Percentiles rank a stretch among this genome's conserved stretches.
phyloP scores from a whole-genome alignment of 2,888 invertebrate species.

The Apamea sordens region DNA sequence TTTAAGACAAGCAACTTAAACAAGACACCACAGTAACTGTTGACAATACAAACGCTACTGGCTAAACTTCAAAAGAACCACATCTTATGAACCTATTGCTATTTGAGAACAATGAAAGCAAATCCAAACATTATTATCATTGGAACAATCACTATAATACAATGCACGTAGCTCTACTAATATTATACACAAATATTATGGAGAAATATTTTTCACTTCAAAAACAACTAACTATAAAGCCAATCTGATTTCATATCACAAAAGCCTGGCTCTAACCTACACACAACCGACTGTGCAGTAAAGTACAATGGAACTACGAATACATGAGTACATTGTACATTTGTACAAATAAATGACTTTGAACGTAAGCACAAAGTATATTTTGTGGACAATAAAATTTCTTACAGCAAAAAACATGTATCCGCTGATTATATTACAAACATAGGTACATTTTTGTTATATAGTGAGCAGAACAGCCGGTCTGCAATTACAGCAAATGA shows the following conservation, averaged over 20 bases:
- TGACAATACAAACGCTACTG: conserved; percentile 41
- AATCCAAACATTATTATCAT: conserved; percentile 62
- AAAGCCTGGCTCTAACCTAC: conserved; percentile 23
- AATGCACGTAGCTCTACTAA: conserved; percentile 42
- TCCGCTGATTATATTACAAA: conserved; percentile 57
- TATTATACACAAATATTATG: conserved; percentile 47
- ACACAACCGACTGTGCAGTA: conserved; percentile 54
- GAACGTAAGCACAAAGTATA: conserved; percentile 34
- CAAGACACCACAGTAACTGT: conserved; percentile 36
- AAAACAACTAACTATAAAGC: conserved; percentile 37
- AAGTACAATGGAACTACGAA: conserved; percentile 52
- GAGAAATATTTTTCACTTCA: conserved; percentile 45
- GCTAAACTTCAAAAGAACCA: conserved; percentile 53
- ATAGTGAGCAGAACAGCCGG: conserved; percentile 28
- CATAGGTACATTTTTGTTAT: conserved; percentile 21
- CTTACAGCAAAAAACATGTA: conserved; percentile 59
- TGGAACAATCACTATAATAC: conserved; percentile 57
- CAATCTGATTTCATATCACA: conserved; percentile 29
- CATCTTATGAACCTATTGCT: conserved; percentile 40
- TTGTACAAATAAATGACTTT: conserved; percentile 65
- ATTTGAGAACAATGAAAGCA: conserved; percentile 62
- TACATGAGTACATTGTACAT: conserved; percentile 40
- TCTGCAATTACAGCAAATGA: conserved; percentile 43
- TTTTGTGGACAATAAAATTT: conserved; percentile 60
- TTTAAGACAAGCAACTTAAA: conserved; percentile 20